Conservation (phyloP, 2,113 vertebrate species). For the Illadopsis cleaveri region DNA sequence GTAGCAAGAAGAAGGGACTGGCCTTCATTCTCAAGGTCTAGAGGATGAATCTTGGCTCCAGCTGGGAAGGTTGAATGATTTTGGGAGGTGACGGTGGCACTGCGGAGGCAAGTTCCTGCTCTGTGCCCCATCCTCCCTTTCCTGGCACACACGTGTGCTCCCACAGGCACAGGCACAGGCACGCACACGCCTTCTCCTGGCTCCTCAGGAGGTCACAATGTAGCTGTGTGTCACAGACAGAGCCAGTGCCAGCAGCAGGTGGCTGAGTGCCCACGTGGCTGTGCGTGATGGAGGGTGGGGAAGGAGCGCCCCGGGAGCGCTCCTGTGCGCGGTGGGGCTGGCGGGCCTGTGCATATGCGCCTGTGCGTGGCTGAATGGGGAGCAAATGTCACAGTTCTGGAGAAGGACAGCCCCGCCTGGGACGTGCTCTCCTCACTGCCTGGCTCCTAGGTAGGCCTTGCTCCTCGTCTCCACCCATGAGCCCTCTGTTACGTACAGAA, state of each 20-base stretch:
- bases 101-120: not conserved
- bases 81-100: not conserved
- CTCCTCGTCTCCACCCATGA: not conserved
- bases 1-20: slow-evolving; percentile 70
- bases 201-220: not conserved
- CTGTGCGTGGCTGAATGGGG: not conserved
- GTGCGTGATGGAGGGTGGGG: not conserved
- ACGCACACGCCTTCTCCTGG: not conserved
- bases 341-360: not conserved
- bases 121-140: not conserved
- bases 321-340: not conserved
- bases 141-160: not conserved
- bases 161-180: rapidly evolving
- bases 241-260: not conserved
- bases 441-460: not conserved
- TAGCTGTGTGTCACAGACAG: not conserved
- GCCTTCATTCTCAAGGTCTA: slow-evolving; percentile 57
- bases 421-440: not conserved
- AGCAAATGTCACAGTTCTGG: not conserved
- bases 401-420: not conserved
- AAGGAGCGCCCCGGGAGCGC: not conserved
- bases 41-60: slow-evolving; percentile 64
- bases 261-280: not conserved
- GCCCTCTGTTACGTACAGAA: not conserved
- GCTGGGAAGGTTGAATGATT: slow-evolving; percentile 23